phyloP scores from a whole-genome alignment of 2,797 vertebrate species.

The Brachyalestes nurse region DNA sequence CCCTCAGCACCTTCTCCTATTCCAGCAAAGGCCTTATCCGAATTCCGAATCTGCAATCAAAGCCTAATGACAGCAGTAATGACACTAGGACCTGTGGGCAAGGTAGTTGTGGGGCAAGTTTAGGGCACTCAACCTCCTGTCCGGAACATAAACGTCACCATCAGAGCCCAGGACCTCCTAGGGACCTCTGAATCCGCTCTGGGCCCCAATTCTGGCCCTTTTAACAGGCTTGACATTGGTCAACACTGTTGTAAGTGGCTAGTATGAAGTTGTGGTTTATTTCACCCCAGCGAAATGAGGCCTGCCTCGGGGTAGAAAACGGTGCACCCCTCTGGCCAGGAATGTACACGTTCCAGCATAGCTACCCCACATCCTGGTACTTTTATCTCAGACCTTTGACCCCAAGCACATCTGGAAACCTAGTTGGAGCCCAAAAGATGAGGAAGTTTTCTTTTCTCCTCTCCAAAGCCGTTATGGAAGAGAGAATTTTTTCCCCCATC shows the following conservation, averaged over 20 bases:
- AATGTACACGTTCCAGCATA: constrained; percentile 80
- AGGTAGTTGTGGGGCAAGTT: not conserved
- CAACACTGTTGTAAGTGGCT: constrained; percentile 68
- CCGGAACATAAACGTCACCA: constrained; percentile 46
- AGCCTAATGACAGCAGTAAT: constrained; percentile 33
- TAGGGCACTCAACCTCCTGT: not conserved
- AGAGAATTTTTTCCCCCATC: constrained; percentile 58
- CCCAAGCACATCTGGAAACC: constrained; percentile 94
- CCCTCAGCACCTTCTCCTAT: constrained; percentile 46
- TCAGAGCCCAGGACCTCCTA: constrained; percentile 54
- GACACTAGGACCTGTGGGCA: not conserved
- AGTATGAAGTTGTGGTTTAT: constrained; percentile 81
- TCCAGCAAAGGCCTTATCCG: constrained; percentile 18
- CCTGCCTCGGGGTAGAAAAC: constrained; percentile 83
- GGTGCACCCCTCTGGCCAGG: constrained; percentile 84
- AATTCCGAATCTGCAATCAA: constrained; percentile 57
- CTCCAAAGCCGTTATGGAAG: constrained; percentile 72
- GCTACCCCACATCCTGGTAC: constrained; percentile 89
- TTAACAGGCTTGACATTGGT: constrained; percentile 75
- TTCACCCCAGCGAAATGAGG: constrained; percentile 83
- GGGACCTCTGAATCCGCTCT: constrained; percentile 67
- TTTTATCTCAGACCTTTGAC: constrained; percentile 95
- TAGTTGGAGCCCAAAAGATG: constrained; percentile 84
- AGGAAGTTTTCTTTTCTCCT: constrained; percentile 91
- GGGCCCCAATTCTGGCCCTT: constrained; percentile 69